phyloP scores from a whole-genome alignment of 2,113 vertebrate genomes.

The Psilopsiagon aurifrons region DNA sequence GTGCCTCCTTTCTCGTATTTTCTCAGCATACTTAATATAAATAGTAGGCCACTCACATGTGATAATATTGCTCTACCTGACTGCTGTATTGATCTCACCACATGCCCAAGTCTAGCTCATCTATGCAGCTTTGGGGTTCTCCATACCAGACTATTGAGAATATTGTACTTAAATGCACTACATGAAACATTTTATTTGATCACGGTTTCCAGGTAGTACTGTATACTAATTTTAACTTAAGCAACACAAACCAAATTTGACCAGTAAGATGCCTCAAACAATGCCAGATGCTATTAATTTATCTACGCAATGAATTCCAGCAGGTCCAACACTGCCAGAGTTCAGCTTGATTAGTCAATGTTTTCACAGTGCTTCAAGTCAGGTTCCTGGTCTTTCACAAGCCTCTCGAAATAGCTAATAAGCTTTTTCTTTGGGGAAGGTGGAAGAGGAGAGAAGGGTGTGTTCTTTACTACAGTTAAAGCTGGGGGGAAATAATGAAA shows the following conservation, averaged over 20 bases:
- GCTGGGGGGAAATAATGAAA: not conserved
- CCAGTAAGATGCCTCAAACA: not conserved
- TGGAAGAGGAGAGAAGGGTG: not conserved
- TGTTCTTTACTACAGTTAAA: not conserved
- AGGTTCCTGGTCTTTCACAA: not conserved
- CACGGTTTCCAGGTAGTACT: not conserved
- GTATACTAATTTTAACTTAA: not conserved
- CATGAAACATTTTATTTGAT: not conserved
- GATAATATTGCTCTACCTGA: not conserved
- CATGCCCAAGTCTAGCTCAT: not conserved
- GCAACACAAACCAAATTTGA: not conserved
- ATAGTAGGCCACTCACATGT: not conserved
- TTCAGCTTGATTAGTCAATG: not conserved
- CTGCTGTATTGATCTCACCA: not conserved
- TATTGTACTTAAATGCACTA: not conserved
- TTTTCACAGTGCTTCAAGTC: not conserved
- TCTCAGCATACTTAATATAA: not conserved
- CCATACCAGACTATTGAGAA: not conserved
- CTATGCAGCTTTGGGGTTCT: not conserved
- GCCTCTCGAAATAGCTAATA: not conserved
- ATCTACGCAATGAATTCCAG: not conserved
- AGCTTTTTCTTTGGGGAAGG: not conserved
- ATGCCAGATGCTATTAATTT: not conserved
- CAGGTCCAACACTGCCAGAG: not conserved
- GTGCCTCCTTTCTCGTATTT: not conserved